phyloP scores from a whole-genome alignment of 2,797 vertebrate genomes.

The Tapirus indicus region DNA sequence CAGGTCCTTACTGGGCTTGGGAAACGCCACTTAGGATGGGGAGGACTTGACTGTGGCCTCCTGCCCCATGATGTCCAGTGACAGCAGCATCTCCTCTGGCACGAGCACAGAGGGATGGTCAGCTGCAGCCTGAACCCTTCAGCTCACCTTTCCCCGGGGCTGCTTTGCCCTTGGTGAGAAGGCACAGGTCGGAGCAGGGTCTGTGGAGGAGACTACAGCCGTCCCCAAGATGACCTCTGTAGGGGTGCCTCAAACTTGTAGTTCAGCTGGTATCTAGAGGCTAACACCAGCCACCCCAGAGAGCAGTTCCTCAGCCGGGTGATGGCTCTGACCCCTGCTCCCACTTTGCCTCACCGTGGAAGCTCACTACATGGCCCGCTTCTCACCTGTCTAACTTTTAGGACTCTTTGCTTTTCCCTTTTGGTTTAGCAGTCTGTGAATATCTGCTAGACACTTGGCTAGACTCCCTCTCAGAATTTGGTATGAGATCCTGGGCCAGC shows the following conservation, averaged over 20 bases:
- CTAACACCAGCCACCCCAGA: background rate
- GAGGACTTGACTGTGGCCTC: background rate
- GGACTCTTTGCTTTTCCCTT: background rate
- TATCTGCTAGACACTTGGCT: background rate
- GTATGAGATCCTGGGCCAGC: background rate
- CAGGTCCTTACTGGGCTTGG: background rate
- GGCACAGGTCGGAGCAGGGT: background rate
- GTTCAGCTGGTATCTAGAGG: too few species aligned
- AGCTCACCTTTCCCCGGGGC: background rate
- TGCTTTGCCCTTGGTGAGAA: background rate
- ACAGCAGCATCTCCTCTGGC: background rate
- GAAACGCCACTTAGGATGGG: background rate
- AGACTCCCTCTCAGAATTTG: background rate
- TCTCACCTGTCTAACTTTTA: background rate
- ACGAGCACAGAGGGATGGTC: background rate
- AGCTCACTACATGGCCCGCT: background rate
- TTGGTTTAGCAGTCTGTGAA: background rate
- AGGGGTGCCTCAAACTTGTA: background rate
- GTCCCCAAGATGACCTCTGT: accelerated
- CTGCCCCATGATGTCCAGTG: background rate
- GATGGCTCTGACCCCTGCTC: background rate
- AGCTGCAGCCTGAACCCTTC: background rate
- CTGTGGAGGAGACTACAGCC: background rate
- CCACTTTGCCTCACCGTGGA: background rate
- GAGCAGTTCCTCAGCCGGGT: background rate